Evolutionary conservation across 2,888 invertebrate species (phyloP), one percentile per base, ranked within the genome.

Genomic region (Onthophagus sagittarius): DNA sequence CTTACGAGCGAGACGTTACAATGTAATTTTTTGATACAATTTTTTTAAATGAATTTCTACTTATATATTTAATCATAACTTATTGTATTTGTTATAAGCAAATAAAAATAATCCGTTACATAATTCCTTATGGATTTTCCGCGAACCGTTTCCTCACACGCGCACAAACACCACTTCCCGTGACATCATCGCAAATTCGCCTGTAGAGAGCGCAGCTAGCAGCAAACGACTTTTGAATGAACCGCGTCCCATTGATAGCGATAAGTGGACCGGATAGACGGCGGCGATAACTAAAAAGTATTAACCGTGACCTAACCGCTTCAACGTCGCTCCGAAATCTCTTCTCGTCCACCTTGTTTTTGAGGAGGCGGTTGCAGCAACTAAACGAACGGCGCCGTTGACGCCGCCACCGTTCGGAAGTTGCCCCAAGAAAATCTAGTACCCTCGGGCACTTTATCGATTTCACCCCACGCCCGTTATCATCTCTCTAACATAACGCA

Each of bases 371-470:
- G 11, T 13, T 23, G 64, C 64, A 15, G 64, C 64, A 15, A 23
- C 14, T 15, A 9, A 9, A 64, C n/a, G 64, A 3, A 64, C 14
- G 2, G 4, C 14, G 15, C 9, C 23, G 14, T 64, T n/a, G n/a
- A 64, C 9, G 23, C 23, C 23, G 23, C 2, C 23, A 23, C 23
- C 23, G 23, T 23, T 78, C 81, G 23, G 23, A 23, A 23, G 23
- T 23, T 23, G 23, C 23, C 23, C 23, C 23, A 7, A 53, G 39
- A 53, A 53, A 53, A 53, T 53, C 39, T 53, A 53, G 9, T 53
- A 53, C 39, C 39, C 9, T 7, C 7, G 83, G 84, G 84, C 83
- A 83, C 84, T 53, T 53, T 53, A 53, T 53, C 39, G 39, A 53
- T 53, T 82, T 83, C 82, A 83, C 81, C 81, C 80, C 63, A 15